Conservation (phyloP, 2,888 invertebrate species). For the Polyommatus iphigenia region DNA sequence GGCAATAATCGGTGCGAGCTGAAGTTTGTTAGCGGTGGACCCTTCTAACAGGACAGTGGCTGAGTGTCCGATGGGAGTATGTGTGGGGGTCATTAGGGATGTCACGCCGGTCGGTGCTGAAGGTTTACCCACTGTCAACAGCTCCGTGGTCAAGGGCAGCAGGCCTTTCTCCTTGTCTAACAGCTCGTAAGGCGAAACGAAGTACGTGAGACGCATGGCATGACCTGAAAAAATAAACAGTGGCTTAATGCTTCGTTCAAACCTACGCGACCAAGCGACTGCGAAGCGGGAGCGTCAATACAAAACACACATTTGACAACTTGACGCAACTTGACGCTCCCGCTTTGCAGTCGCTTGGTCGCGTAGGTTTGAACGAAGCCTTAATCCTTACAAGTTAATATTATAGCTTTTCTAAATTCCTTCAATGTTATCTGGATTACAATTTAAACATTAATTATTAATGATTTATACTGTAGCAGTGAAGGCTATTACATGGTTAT, state of each 20-base stretch:
- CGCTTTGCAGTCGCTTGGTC: no score
- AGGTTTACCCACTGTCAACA: constrained; percentile 79
- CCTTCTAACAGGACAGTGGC: constrained; percentile 95
- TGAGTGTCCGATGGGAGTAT: constrained; percentile 88
- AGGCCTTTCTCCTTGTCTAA: constrained; percentile 88
- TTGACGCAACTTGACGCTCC: no score
- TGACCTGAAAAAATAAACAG: constrained; percentile 81
- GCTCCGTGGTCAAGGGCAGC: constrained; percentile 87
- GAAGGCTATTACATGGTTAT: no score
- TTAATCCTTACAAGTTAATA: not conserved
- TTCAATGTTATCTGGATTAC: no score
- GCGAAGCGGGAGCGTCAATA: no score
- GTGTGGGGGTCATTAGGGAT: constrained; percentile 65
- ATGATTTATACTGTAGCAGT: no score
- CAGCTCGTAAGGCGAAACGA: constrained; percentile 95
- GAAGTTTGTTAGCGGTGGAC: constrained; percentile 91
- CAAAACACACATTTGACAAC: no score
- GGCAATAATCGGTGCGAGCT: constrained; percentile 85
- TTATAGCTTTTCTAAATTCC: no score
- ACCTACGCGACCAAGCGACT: no score
- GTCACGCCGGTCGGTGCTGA: constrained; percentile 59
- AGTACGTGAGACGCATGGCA: constrained; percentile 96
- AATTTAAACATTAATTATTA: no score
- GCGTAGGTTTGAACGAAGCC: no score
- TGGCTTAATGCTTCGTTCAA: no score